phyloP scores from a whole-genome alignment of 2,113 vertebrate species.

The Alligator mississippiensis region DNA sequence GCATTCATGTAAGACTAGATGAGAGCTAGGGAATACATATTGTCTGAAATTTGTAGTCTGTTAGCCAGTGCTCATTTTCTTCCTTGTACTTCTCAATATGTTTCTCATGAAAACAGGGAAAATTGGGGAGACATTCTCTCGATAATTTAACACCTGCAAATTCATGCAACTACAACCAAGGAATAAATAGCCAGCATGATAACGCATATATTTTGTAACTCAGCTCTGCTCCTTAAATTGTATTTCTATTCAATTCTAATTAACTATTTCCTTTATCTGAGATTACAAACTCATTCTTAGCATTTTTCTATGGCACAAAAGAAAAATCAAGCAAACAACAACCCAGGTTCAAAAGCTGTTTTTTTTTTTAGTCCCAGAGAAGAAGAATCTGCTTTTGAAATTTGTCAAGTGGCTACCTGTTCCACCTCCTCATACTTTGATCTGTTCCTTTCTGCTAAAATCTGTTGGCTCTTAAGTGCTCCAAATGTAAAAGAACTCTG shows the following conservation, averaged over 20 bases:
- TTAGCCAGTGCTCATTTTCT: not conserved
- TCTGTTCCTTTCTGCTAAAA: not conserved
- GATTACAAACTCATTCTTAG: not conserved
- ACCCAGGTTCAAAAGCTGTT: too few species aligned
- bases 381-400: not conserved
- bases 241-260: not conserved
- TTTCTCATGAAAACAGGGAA: not conserved
- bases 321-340: not conserved
- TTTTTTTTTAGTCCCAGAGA: not conserved
- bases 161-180: not conserved
- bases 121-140: not conserved
- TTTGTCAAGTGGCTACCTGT: not conserved
- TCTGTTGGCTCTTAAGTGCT: not conserved
- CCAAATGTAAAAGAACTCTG: not conserved
- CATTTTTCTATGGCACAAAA: not conserved
- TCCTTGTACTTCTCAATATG: not conserved
- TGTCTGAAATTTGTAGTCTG: not conserved
- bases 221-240: not conserved
- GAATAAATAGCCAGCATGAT: not conserved
- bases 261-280: not conserved
- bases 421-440: not conserved
- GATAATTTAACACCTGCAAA: slow-evolving; percentile 21
- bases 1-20: not conserved
- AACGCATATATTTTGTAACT: not conserved
- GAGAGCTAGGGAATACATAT: not conserved